Percentiles rank a stretch among this genome's conserved stretches.
Evolutionary conservation across 2,797 vertebrate species (phyloP).

Genomic region (Microctenopoma stevenorrisi): DNA sequence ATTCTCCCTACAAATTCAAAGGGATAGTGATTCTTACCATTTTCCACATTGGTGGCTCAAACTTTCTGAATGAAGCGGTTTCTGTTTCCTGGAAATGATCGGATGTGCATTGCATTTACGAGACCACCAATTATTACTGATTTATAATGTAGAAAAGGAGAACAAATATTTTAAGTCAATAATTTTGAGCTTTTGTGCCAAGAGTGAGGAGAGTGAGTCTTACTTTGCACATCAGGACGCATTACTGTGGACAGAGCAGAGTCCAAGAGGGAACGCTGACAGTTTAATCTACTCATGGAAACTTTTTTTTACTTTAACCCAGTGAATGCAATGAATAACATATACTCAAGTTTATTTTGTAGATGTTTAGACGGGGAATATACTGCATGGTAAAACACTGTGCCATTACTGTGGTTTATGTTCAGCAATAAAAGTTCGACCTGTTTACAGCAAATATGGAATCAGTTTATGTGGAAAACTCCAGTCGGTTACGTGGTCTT

Average conservation of each 20-base stretch:
- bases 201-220: background rate
- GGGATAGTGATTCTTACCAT: constrained; percentile 22
- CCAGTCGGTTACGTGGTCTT: constrained; percentile 56
- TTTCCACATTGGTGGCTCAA: constrained; percentile 39
- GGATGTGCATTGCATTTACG: constrained; percentile 24
- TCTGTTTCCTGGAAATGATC: constrained; percentile 25
- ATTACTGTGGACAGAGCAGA: constrained; percentile 5
- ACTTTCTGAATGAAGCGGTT: constrained; percentile 27
- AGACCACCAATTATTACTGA: constrained; percentile 21
- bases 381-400: constrained; percentile 41
- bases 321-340: constrained; percentile 48
- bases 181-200: constrained; percentile 3
- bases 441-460: constrained; percentile 57
- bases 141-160: constrained; percentile 11
- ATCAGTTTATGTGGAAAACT: constrained; percentile 61
- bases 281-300: constrained; percentile 63
- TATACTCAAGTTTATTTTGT: constrained; percentile 46
- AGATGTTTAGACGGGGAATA: constrained; percentile 60
- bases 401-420: constrained; percentile 60
- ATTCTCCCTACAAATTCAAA: constrained; percentile 22
- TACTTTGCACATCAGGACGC: constrained; percentile 12
- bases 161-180: constrained; percentile 1
- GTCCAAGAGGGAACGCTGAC: constrained; percentile 52
- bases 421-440: constrained; percentile 55
- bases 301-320: constrained; percentile 59